Conservation (phyloP, 2,113 vertebrate species). For the human region DNA sequence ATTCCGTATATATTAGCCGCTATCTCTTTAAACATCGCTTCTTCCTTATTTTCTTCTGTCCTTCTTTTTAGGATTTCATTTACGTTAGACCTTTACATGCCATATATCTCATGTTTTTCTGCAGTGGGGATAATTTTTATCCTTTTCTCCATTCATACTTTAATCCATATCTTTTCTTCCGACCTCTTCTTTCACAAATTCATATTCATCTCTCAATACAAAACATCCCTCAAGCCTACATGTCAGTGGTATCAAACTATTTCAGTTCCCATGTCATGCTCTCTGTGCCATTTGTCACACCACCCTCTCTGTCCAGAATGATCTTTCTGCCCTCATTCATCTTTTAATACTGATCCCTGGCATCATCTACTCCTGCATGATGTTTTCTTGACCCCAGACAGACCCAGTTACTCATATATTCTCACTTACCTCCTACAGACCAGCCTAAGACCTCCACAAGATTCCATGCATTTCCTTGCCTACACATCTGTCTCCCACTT, state of each 20-base stretch:
- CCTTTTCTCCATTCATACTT: not conserved
- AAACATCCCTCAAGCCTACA: not conserved
- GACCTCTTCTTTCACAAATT: not conserved
- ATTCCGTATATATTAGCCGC: not conserved
- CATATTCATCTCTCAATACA: not conserved
- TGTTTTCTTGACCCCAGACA: not conserved
- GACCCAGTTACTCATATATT: not conserved
- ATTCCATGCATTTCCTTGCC: not conserved
- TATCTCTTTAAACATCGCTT: not conserved
- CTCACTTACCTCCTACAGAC: not conserved
- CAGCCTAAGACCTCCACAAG: not conserved
- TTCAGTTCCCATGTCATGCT: not conserved
- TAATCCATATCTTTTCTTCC: slow-evolving; percentile 4
- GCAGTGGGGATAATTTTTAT: not conserved
- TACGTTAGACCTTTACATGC: not conserved
- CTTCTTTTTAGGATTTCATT: not conserved
- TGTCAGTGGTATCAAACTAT: not conserved
- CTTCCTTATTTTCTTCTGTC: not conserved
- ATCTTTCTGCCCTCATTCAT: not conserved
- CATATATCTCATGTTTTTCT: not conserved
- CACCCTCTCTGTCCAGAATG: too few relatives aligned
- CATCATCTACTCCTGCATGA: not conserved
- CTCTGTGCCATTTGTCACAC: not conserved
- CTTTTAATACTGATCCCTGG: not conserved
- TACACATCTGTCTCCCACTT: not conserved